A percentile compares a stretch with the other conserved stretches of the same genome.
Evolutionary conservation across 2,113 vertebrate genomes (phyloP).

Genomic region (Synchiropus splendidus): DNA sequence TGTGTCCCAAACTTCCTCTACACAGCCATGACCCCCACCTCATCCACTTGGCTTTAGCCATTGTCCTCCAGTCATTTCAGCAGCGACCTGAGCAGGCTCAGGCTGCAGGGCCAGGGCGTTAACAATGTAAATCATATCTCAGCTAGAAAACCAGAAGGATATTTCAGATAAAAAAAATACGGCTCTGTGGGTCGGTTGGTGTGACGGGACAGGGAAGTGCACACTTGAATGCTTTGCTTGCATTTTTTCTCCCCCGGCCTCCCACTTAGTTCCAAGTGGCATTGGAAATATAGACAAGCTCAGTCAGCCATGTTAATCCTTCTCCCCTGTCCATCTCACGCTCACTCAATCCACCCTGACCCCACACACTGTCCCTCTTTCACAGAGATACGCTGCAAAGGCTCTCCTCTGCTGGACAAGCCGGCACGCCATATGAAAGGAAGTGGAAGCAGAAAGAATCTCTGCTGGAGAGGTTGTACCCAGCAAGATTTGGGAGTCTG

Average conservation of each 20-base stretch:
- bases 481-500: conserved; percentile 80
- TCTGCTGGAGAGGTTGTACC: conserved; percentile 59
- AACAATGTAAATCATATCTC: background rate
- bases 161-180: too few relatives aligned
- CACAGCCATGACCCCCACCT: conserved; percentile 21
- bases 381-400: conserved; percentile 57
- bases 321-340: conserved; percentile 57
- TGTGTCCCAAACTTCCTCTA: conserved; percentile 28
- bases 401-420: conserved; percentile 56
- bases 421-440: conserved; percentile 67
- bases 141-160: too few relatives aligned
- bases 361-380: conserved; percentile 55
- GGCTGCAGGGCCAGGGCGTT: conserved; percentile 38
- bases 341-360: conserved; percentile 70
- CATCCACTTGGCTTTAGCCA: conserved; percentile 46
- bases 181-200: conserved; percentile 20
- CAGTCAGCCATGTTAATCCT: conserved; percentile 80
- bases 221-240: conserved; percentile 54
- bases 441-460: conserved; percentile 57
- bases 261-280: conserved; percentile 60
- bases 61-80: conserved; percentile 38
- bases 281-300: conserved; percentile 65
- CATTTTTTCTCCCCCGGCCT: conserved; percentile 36
- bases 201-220: conserved; percentile 37
- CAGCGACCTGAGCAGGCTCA: conserved; percentile 42